phyloP scores from a whole-genome alignment of 2,888 invertebrate species.

The Eristalinus sepulchralis region DNA sequence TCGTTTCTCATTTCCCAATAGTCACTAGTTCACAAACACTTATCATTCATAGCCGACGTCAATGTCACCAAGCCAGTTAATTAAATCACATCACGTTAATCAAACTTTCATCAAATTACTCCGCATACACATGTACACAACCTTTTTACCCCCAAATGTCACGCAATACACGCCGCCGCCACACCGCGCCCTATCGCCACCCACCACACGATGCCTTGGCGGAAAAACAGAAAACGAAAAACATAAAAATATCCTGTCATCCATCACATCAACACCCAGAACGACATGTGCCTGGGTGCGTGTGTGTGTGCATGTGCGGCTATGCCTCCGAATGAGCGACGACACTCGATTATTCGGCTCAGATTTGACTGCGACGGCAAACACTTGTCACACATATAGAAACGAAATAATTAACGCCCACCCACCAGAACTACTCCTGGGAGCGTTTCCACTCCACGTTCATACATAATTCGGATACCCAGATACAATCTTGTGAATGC shows the following conservation, averaged over 20 bases:
- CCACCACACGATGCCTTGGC: background rate
- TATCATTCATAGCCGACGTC: conserved; percentile 3
- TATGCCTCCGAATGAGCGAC: background rate
- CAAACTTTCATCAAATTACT: conserved; percentile 54
- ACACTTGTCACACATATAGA: conserved; percentile 49
- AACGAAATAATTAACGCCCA: conserved; percentile 41
- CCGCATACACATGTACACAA: conserved; percentile 4
- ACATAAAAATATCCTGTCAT: conserved; percentile 29
- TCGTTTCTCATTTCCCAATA: conserved; percentile 23
- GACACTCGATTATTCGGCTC: conserved; percentile 54
- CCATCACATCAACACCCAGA: conserved; percentile 55
- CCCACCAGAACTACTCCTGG: background rate
- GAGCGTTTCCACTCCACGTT: background rate
- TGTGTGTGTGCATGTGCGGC: background rate
- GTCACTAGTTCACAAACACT: background rate
- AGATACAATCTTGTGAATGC: conserved; percentile 39
- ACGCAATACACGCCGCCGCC: conserved; percentile 17
- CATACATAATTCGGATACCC: conserved; percentile 21
- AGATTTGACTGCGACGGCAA: conserved; percentile 56
- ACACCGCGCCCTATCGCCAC: background rate
- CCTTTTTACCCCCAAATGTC: conserved; percentile 40
- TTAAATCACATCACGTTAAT: conserved; percentile 60
- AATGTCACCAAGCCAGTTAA: conserved; percentile 51
- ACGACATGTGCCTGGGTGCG: background rate
- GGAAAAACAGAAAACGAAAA: background rate